Base-by-base conservation (phyloP, 2,888 invertebrate species). In the Copidosoma aretas region DNA sequence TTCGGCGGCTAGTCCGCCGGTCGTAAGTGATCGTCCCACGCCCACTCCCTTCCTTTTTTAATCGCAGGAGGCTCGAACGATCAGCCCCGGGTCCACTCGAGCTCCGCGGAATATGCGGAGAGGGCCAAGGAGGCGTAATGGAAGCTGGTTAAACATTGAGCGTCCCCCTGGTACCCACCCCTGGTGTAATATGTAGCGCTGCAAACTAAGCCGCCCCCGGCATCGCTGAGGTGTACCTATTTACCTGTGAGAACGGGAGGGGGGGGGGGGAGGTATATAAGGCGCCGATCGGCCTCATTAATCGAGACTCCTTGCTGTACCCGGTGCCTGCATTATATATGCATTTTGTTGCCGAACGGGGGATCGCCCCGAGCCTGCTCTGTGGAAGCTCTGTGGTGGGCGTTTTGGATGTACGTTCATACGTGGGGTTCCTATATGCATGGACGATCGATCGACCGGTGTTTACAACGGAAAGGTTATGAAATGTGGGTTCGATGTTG, bases 101-200 rank as follows among this genome's bases (percentile, higher is more conserved):
- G n/a, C n/a, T n/a, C n/a, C n/a, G n/a, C n/a, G n/a, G n/a, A n/a
- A n/a, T n/a, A n/a, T n/a, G n/a, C n/a, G n/a, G n/a, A n/a, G 32
- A 32, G 4, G 32, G 65, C 21, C 73, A 73, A 77, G 75, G 75
- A 73, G 75, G 74, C 75, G 81, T 82, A 82, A 82, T 82, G 82
- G 82, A 81, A 79, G 78, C 80, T 82, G 76, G 79, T 82, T 82
- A 82, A 82, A 82, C 82, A 82, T 82, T 82, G 80, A 82, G 75
- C 80, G 81, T 82, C 82, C 81, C n/a, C 82, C 76, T 80, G 82
- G 80, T 82, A 71, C 68, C 65, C 65, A 21, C 58, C 43, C 19
- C n/a, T 8, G 15, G 24, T 52, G 39, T 60, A 32, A 3, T 19
- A 3, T n/a, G 12, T 12, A 25, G n/a, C 53, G 43, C 49, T 12